phyloP scores from a whole-genome alignment of 2,888 invertebrate genomes.

The Trachelus iudaicus region DNA sequence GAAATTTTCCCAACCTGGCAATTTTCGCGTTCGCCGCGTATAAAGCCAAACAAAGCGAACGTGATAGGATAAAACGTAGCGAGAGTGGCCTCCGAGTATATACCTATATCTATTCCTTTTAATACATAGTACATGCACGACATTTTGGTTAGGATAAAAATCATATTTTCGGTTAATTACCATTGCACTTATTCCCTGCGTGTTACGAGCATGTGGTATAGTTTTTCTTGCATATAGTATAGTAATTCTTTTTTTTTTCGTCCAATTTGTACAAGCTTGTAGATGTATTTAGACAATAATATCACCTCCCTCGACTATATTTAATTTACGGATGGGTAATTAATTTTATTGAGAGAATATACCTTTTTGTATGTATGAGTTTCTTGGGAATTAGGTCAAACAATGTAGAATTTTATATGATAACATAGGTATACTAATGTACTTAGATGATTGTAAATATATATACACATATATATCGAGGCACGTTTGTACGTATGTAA shows the following conservation, averaged over 20 bases:
- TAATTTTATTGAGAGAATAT: too few species aligned
- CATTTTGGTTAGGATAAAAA: background rate
- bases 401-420: background rate
- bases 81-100: background rate
- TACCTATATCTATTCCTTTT: background rate
- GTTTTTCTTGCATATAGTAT: too few species aligned
- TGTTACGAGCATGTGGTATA: background rate
- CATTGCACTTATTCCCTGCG: background rate
- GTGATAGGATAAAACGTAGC: constrained; percentile 7
- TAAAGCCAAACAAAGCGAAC: constrained; percentile 16
- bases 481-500: background rate
- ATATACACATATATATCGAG: background rate
- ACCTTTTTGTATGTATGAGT: background rate
- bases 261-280: background rate
- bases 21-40: constrained; percentile 3
- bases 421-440: background rate
- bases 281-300: background rate
- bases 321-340: background rate
- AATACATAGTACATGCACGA: background rate
- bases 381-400: background rate
- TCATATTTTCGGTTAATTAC: background rate
- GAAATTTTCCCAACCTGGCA: background rate
- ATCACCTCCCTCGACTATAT: background rate
- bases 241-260: background rate
- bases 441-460: background rate